Evolutionary conservation across 2,888 invertebrate genomes (phyloP).

Genomic region (Chironomus tentans): DNA sequence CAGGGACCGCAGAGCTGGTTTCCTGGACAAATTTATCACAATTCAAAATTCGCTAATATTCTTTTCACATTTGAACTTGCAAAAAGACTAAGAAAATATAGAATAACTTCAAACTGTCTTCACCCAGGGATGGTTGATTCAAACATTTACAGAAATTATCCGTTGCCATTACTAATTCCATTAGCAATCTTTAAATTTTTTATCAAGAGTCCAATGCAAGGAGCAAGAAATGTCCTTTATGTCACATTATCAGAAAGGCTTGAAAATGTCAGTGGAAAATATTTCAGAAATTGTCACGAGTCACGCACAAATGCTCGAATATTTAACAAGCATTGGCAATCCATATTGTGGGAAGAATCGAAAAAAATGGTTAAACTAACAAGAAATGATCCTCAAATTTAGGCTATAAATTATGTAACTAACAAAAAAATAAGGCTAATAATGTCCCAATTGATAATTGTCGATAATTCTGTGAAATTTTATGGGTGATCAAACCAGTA

Average conservation of each 20-base stretch:
- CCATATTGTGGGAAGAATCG: conserved; percentile 78
- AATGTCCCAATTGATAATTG: no score
- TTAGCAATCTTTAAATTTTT: conserved; percentile 58
- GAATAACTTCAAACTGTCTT: conserved; percentile 73
- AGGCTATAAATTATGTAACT: conserved; percentile 30
- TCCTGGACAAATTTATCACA: conserved; percentile 61
- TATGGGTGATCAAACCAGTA: no score
- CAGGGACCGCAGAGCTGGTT: conserved; percentile 46
- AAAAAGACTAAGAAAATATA: conserved; percentile 62
- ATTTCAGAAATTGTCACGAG: conserved; percentile 71
- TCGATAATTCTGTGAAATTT: no score
- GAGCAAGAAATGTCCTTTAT: conserved; percentile 72
- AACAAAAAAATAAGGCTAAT: neutral
- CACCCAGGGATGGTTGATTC: conserved; percentile 81
- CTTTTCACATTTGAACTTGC: conserved; percentile 71
- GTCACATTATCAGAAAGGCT: conserved; percentile 67
- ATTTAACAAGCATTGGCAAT: conserved; percentile 60
- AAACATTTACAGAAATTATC: conserved; percentile 75
- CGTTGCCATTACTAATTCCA: conserved; percentile 62
- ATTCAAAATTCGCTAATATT: conserved; percentile 78
- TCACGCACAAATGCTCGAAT: conserved; percentile 51
- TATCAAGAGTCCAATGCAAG: conserved; percentile 68
- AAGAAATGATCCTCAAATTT: conserved; percentile 62
- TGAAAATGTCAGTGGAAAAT: conserved; percentile 61
- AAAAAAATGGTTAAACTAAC: conserved; percentile 62